Conservation (phyloP, 1,140 invertebrate species). For the Bombus haemorrhoidalis region DNA sequence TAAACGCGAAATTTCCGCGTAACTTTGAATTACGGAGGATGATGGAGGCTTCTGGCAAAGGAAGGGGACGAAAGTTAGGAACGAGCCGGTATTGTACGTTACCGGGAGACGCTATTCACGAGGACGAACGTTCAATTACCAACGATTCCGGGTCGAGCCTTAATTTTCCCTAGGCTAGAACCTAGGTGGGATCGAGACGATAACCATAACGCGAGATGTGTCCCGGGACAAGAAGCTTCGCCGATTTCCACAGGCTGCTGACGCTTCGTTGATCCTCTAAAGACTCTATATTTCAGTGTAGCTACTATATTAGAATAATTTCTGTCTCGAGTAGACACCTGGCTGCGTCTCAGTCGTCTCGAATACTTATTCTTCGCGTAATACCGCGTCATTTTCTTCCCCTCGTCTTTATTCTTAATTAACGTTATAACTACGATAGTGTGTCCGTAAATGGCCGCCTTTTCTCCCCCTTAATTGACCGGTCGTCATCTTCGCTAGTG, state of each 20-base stretch:
- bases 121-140: slow-evolving; percentile 34
- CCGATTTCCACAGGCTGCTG: not conserved
- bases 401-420: not conserved
- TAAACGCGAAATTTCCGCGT: not conserved
- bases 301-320: slow-evolving; percentile 22
- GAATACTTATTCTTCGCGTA: not conserved
- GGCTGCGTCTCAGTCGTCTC: not conserved
- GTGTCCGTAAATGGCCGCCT: no score
- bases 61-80: not conserved
- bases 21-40: not conserved
- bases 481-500: no score
- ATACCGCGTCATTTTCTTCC: not conserved
- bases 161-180: slow-evolving; percentile 20
- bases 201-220: slow-evolving; percentile 15
- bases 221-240: not conserved
- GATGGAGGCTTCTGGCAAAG: not conserved
- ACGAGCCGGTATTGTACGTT: not conserved
- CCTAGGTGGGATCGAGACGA: not conserved
- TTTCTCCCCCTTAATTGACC: no score
- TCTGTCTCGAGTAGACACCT: not conserved
- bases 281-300: not conserved
- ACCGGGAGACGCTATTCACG: not conserved
- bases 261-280: slow-evolving; percentile 42
- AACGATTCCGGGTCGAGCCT: not conserved
- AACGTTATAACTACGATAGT: not conserved